These are phyloP conservation scores for Cynocephalus volans DNA, from an alignment of 2,113 vertebrate genomes.

Conservation along the genomic window DNA sequence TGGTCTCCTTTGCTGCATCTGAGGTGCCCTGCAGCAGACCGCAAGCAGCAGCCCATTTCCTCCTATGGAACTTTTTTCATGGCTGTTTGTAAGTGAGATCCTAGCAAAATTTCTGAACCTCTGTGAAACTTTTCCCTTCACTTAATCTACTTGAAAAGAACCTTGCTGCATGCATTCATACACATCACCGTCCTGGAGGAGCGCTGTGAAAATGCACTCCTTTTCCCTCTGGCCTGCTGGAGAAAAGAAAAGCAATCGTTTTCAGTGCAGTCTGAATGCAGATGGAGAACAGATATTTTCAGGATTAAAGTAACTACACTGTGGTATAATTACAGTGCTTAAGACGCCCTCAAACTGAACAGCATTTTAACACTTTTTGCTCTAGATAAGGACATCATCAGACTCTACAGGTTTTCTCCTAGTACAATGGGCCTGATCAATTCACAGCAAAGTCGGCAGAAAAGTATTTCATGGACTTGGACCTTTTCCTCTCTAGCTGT, in stretches of 20 bases:
- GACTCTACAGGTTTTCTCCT: not conserved
- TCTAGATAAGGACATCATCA: conserved; percentile 4
- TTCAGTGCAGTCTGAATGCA: conserved; percentile 25
- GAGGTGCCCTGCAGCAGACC: conserved; percentile 49
- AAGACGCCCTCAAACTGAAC: not conserved
- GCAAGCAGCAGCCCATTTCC: conserved; percentile 39
- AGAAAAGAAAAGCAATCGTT: conserved; percentile 6
- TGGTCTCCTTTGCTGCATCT: conserved; percentile 49
- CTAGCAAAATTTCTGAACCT: conserved; percentile 70
- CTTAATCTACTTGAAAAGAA: conserved; percentile 71
- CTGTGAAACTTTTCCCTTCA: conserved; percentile 67
- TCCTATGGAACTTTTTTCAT: not conserved
- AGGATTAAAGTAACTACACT: conserved; percentile 65
- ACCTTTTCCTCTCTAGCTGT: not conserved
- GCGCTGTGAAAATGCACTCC: not conserved
- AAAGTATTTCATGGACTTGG: not conserved
- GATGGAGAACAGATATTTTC: conserved; percentile 36
- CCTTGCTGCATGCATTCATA: conserved; percentile 43
- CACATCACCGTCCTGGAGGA: not conserved
- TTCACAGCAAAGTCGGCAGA: not conserved
- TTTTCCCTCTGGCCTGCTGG: not conserved
- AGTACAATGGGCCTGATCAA: not conserved
- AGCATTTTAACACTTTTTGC: not conserved
- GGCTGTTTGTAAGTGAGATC: conserved; percentile 67
- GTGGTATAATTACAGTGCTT: conserved; percentile 37